phyloP scores from a whole-genome alignment of 2,113 vertebrate genomes.

The Nerophis lumbriciformis region DNA sequence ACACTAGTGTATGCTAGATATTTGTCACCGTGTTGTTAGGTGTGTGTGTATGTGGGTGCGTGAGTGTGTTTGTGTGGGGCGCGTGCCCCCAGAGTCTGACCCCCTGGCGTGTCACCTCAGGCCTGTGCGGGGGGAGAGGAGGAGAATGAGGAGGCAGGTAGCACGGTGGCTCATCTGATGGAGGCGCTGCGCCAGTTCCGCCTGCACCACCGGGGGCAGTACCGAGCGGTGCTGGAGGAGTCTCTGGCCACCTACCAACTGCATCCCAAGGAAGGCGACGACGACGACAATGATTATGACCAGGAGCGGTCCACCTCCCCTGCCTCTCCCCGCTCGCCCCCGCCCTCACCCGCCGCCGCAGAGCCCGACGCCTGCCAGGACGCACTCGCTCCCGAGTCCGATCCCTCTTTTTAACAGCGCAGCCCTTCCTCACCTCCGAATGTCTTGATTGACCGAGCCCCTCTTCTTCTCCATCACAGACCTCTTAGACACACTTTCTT shows the following conservation, averaged over 20 bases:
- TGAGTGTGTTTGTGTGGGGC: slow-evolving; percentile 46
- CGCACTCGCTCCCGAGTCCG: slow-evolving; percentile 33
- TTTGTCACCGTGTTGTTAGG: neutral
- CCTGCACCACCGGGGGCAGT: slow-evolving; percentile 96
- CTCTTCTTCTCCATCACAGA: slow-evolving; percentile 32
- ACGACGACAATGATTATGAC: slow-evolving; percentile 3
- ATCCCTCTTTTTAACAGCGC: slow-evolving; percentile 60
- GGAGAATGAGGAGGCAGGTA: slow-evolving; percentile 73
- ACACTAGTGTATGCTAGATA: slow-evolving; percentile 20
- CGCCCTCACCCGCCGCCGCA: slow-evolving; percentile 53
- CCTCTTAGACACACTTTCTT: slow-evolving; percentile 34
- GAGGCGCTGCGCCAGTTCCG: slow-evolving; percentile 97
- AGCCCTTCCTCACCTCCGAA: slow-evolving; percentile 6
- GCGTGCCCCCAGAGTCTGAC: slow-evolving; percentile 63
- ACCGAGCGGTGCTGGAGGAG: slow-evolving; percentile 93
- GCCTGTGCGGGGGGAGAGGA: slow-evolving; percentile 77
- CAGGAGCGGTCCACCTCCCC: slow-evolving; percentile 52
- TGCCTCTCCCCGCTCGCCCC: slow-evolving; percentile 61
- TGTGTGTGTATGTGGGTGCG: slow-evolving; percentile 24
- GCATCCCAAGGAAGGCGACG: slow-evolving; percentile 48
- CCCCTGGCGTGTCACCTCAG: slow-evolving; percentile 69
- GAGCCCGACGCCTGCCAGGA: slow-evolving; percentile 55
- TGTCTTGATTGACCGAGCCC: slow-evolving; percentile 4
- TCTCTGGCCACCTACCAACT: slow-evolving; percentile 85
- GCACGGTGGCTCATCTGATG: slow-evolving; percentile 86